A percentile compares a stretch with the other conserved stretches of the same genome.
phyloP scores from a whole-genome alignment of 2,888 invertebrate species.

The Ametastegia equiseti region DNA sequence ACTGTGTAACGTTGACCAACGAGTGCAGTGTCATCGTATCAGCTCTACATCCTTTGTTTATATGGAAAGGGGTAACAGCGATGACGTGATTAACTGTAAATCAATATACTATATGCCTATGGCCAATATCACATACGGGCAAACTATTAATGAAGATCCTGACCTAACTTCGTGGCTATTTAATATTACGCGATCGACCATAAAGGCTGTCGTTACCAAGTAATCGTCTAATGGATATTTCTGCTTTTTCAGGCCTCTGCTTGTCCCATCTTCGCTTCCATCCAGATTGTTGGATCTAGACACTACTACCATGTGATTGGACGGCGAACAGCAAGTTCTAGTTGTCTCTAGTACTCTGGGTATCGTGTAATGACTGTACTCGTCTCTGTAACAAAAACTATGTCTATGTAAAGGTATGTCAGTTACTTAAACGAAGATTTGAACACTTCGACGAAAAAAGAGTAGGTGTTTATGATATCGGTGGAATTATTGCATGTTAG shows the following conservation, averaged over 20 bases:
- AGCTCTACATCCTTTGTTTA: conserved; percentile 38
- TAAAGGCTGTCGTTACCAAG: conserved; percentile 29
- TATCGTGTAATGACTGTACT: neutral
- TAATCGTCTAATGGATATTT: conserved; percentile 39
- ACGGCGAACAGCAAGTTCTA: neutral
- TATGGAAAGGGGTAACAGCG: conserved; percentile 31
- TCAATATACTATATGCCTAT: conserved; percentile 33
- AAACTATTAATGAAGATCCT: conserved; percentile 13
- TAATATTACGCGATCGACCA: neutral
- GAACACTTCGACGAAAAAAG: too few species aligned
- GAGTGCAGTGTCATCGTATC: conserved; percentile 41
- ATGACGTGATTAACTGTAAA: conserved; percentile 36
- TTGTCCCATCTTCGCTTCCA: neutral
- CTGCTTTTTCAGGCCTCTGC: conserved; percentile 32
- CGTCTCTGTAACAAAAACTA: conserved; percentile 22
- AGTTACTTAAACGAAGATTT: neutral
- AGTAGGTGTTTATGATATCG: neutral
- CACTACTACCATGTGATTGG: neutral
- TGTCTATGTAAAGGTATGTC: neutral
- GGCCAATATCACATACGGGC: conserved; percentile 35
- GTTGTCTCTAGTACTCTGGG: neutral
- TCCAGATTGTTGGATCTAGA: neutral
- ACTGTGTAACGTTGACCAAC: conserved; percentile 41
- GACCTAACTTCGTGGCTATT: neutral
- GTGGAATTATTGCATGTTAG: neutral